Percentiles rank a stretch among this genome's conserved stretches.
phyloP scores from a whole-genome alignment of 2,888 invertebrate genomes.

The Fissipunctia ypsillon region DNA sequence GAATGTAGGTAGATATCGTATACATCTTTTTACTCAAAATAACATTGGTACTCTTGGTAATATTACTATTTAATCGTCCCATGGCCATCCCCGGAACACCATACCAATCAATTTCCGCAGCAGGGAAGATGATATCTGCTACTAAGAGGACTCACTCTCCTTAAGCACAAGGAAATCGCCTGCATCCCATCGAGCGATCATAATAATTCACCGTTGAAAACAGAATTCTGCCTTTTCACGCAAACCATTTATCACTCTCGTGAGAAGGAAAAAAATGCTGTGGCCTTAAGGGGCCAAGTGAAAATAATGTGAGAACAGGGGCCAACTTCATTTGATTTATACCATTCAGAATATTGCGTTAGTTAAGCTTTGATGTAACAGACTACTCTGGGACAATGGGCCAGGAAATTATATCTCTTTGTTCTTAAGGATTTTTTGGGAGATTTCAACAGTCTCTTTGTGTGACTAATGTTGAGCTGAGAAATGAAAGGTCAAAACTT shows the following conservation, averaged over 20 bases:
- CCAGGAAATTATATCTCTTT: slow-evolving; percentile 30
- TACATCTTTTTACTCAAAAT: not conserved
- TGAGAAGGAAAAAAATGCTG: slow-evolving; percentile 81
- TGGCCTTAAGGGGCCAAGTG: slow-evolving; percentile 77
- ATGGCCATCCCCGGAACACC: not conserved
- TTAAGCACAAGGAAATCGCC: slow-evolving; percentile 50
- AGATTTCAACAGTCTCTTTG: not conserved
- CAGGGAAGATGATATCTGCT: slow-evolving; percentile 34
- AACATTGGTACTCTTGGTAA: not conserved
- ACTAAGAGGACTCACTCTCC: slow-evolving; percentile 37
- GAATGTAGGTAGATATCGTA: not conserved
- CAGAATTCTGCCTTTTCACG: slow-evolving; percentile 79
- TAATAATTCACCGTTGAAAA: slow-evolving; percentile 76
- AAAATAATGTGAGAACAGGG: slow-evolving; percentile 79
- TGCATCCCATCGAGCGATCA: slow-evolving; percentile 59
- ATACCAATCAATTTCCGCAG: slow-evolving; percentile 23
- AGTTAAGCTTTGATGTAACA: slow-evolving; percentile 75
- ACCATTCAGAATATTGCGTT: slow-evolving; percentile 69
- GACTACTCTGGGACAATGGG: slow-evolving; percentile 45
- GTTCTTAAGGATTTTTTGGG: slow-evolving; percentile 1
- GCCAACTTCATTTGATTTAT: slow-evolving; percentile 80
- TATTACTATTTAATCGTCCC: not conserved
- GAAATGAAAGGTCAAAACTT: not conserved
- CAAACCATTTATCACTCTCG: slow-evolving; percentile 81
- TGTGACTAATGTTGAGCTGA: not conserved